Conservation (phyloP, 2,888 invertebrate species). For the Xanthorhoe spadicearia region DNA sequence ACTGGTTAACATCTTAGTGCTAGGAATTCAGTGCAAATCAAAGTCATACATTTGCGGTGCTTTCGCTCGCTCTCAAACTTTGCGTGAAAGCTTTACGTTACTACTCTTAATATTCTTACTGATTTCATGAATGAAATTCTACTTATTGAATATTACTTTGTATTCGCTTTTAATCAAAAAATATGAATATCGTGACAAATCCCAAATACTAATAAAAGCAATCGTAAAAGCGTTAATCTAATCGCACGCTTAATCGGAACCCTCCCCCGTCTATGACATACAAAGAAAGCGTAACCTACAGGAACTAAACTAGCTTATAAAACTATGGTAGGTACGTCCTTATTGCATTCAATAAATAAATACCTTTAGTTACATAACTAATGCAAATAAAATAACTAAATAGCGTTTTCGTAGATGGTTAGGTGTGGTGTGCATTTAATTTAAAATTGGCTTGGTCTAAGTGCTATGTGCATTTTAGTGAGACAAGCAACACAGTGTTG, state of each 20-base stretch:
- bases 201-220: conserved; percentile 40
- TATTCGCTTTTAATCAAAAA: conserved; percentile 63
- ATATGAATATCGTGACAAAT: conserved; percentile 77
- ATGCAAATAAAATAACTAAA: conserved; percentile 2
- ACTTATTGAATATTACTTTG: conserved; percentile 32
- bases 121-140: conserved; percentile 45
- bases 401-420: not conserved
- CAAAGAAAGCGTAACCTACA: conserved; percentile 3
- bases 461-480: conserved; percentile 4
- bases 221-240: conserved; percentile 35
- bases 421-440: conserved; percentile 6
- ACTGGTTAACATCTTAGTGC: conserved; percentile 48
- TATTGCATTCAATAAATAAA: not conserved
- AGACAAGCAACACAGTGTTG: not conserved
- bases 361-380: not conserved
- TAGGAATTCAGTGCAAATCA: conserved; percentile 65
- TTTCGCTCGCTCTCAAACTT: conserved; percentile 38
- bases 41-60: conserved; percentile 64
- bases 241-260: not conserved
- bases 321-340: not conserved
- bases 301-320: not conserved
- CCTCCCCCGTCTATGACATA: not conserved
- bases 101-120: conserved; percentile 41
- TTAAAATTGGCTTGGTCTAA: not conserved
- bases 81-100: conserved; percentile 38